Conservation (phyloP, 2,888 invertebrate species). For the Xestia c-nigrum region DNA sequence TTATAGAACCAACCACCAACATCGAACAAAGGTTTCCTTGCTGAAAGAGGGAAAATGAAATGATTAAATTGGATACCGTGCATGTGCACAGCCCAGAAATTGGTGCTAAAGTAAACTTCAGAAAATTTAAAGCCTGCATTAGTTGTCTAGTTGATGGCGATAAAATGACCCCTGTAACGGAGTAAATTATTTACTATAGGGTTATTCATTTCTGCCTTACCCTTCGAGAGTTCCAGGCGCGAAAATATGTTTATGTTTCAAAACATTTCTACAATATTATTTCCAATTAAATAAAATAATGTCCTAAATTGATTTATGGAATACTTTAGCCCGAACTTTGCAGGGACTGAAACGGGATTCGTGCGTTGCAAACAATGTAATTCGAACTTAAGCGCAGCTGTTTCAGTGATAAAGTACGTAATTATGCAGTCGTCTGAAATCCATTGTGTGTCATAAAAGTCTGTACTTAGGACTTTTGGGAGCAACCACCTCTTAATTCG, state of each 20-base stretch:
- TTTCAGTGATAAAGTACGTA: constrained; percentile 32
- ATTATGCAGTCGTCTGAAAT: constrained; percentile 33
- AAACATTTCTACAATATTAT: constrained; percentile 1
- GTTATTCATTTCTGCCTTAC: not conserved
- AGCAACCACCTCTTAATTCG: constrained; percentile 12
- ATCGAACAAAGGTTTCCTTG: not conserved
- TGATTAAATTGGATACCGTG: not conserved
- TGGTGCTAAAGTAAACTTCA: no score
- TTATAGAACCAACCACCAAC: not conserved
- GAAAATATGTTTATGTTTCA: not conserved
- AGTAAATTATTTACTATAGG: not conserved
- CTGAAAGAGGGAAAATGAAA: no score
- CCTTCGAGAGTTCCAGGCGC: not conserved
- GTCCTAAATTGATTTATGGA: constrained; percentile 1
- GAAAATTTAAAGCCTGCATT: not conserved
- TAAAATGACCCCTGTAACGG: not conserved
- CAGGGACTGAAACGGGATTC: constrained; percentile 1
- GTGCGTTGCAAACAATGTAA: constrained; percentile 26
- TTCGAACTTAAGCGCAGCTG: constrained; percentile 54
- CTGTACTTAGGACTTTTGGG: not conserved
- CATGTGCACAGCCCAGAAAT: not conserved
- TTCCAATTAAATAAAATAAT: constrained; percentile 11
- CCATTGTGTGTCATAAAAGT: constrained; percentile 45
- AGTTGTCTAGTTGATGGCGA: no score
- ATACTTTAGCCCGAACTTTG: constrained; percentile 9